Percentiles rank a stretch among this genome's conserved stretches.
Evolutionary conservation across 2,113 vertebrate genomes (phyloP).

Genomic region (Paramormyrops kingsleyae): DNA sequence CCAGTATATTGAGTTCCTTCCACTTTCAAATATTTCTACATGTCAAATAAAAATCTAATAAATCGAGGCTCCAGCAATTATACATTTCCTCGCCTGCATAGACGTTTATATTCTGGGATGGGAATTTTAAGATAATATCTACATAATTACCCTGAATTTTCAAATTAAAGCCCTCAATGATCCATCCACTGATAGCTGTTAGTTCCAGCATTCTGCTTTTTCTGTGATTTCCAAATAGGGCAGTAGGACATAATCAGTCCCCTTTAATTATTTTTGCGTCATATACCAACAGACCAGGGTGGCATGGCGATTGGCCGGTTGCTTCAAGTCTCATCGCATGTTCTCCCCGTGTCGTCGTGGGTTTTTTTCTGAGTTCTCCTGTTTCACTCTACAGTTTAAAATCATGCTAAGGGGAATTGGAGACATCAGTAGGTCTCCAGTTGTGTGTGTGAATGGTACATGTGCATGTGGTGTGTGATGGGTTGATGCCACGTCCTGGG

Average conservation of each 20-base stretch:
- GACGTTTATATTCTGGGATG: background rate
- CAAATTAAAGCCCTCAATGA: background rate
- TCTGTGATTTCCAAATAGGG: background rate
- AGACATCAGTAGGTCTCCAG: background rate
- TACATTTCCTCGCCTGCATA: background rate
- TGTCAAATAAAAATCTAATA: background rate
- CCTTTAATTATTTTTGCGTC: background rate
- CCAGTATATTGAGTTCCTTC: background rate
- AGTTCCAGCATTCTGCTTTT: background rate
- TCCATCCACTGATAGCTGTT: background rate
- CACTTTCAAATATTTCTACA: background rate
- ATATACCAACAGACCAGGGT: background rate
- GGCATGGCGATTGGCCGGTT: background rate
- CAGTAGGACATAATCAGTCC: background rate
- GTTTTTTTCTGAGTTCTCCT: background rate
- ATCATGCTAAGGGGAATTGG: background rate
- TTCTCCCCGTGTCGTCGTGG: background rate
- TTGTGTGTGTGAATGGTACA: background rate
- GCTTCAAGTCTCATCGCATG: background rate
- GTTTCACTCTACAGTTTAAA: background rate
- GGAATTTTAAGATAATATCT: background rate
- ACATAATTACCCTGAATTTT: conserved; percentile 2
- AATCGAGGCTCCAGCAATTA: background rate
- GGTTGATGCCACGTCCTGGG: background rate
- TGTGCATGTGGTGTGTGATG: background rate